Percentiles rank a stretch among this genome's conserved stretches.
Conservation (phyloP, 2,113 vertebrate genomes). For the Ploceus nigricollis region DNA sequence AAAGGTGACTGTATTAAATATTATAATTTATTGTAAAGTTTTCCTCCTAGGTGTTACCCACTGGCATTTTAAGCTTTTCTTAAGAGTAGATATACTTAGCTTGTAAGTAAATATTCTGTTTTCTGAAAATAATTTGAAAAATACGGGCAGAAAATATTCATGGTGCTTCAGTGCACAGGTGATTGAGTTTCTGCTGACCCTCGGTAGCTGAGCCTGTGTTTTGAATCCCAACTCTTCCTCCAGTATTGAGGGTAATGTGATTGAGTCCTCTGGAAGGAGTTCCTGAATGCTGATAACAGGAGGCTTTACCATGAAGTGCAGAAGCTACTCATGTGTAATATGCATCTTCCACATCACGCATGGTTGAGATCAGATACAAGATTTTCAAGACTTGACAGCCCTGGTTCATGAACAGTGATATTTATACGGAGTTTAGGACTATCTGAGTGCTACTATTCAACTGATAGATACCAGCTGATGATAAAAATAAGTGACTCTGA, state of each 20-base stretch:
- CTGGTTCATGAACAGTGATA: neutral
- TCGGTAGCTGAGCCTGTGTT: neutral
- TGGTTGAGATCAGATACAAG: neutral
- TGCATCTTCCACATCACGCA: slow-evolving; percentile 2
- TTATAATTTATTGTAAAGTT: neutral
- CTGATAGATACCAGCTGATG: neutral
- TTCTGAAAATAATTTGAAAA: neutral
- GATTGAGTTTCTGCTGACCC: neutral
- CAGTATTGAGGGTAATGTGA: neutral
- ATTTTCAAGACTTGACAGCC: slow-evolving; percentile 13
- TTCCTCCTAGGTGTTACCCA: neutral
- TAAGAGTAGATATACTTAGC: neutral
- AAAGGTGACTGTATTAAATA: neutral
- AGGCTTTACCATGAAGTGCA: neutral
- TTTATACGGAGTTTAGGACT: neutral
- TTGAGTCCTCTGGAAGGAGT: slow-evolving; percentile 30
- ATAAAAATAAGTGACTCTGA: neutral
- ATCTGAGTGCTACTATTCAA: neutral
- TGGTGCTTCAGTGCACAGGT: neutral
- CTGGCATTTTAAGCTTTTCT: neutral
- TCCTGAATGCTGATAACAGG: slow-evolving; percentile 29
- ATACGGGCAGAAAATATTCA: neutral
- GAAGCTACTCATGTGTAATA: slow-evolving; percentile 51
- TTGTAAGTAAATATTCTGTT: neutral
- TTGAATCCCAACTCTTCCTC: slow-evolving; percentile 9